phyloP scores from a whole-genome alignment of 2,888 invertebrate genomes.

The Oithona nana region DNA sequence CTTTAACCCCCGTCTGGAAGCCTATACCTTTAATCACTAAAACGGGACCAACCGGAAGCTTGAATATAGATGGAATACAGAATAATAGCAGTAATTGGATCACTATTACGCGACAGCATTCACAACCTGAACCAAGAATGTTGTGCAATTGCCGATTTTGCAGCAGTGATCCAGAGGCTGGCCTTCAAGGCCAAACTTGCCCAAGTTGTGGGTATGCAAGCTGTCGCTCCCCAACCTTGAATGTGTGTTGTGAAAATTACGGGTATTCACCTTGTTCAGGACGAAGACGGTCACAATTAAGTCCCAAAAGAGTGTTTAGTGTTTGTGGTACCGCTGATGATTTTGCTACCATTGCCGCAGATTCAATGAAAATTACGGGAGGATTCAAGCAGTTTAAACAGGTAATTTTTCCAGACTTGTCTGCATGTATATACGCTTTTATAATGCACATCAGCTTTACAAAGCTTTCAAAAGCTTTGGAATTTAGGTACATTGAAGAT shows the following conservation, averaged over 20 bases:
- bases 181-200: not conserved
- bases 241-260: not conserved
- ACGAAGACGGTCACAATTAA: slow-evolving; percentile 30
- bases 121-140: slow-evolving; percentile 44
- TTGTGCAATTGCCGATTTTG: too few relatives aligned
- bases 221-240: slow-evolving; percentile 28
- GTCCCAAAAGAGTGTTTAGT: slow-evolving; percentile 50
- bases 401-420: too few relatives aligned
- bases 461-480: too few relatives aligned
- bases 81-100: not conserved
- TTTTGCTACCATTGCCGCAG: slow-evolving; percentile 85
- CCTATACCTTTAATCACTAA: not conserved
- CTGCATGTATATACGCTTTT: too few relatives aligned
- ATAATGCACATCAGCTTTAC: too few relatives aligned
- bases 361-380: slow-evolving; percentile 85
- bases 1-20: not conserved
- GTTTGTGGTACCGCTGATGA: slow-evolving; percentile 38
- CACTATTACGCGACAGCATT: slow-evolving; percentile 48
- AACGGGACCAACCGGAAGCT: not conserved
- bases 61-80: not conserved
- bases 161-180: too few relatives aligned
- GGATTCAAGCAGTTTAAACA: slow-evolving; percentile 90
- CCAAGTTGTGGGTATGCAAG: not conserved
- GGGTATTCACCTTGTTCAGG: too few relatives aligned
- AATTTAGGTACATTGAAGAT: too few relatives aligned